Base-by-base conservation (phyloP, 2,113 vertebrate genomes). In the Cottus gobio region DNA sequence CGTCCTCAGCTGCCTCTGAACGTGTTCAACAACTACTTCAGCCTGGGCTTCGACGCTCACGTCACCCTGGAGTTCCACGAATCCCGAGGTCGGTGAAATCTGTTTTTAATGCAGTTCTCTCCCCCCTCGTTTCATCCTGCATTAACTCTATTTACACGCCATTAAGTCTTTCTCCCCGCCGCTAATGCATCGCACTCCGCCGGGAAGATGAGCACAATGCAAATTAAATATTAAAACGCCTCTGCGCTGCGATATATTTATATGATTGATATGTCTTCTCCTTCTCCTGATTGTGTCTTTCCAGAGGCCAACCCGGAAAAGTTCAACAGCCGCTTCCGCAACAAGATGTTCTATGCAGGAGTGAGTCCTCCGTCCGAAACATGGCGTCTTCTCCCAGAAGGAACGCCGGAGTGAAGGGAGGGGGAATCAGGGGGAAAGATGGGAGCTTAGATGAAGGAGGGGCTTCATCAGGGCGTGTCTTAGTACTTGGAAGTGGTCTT, bases 11-110 rank as follows among this genome's bases (percentile, higher is more conserved):
- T 99, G 75, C 98, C 98, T 70, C 94, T 99, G 75, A 97, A 98
- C 42, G 98, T 99, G 67, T 99, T 99, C 94, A 99, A 99, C 95
- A 99, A 99, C 93, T 99, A 99, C 93, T 99, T 99, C 95, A 99
- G 98, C 91, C 96, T 99, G 72, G 98, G 98, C 79, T 99, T 99
- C 84, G 98, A 99, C 0, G 98, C 98, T 4, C 97, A 98, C 0
- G 98, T 99, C 91, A 99, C 98, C 0, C 94, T 99, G 93, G 98
- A 99, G 92, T 99, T 99, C 88, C 98, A 99, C 0, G 98, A 99
- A 90, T 99, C 98, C 79, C 93, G 98, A 97, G 98, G 96, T 98
- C 48, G 66, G 89, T 66, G 71, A 36, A 52, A 65, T 72, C 46
- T 46, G 7, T 56, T 79, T 79, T 65, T 20, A n/a, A n/a, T 44